A percentile compares a stretch with the other conserved stretches of the same genome.
Conservation (phyloP, 2,888 invertebrate genomes). For the Diaperis boleti region DNA sequence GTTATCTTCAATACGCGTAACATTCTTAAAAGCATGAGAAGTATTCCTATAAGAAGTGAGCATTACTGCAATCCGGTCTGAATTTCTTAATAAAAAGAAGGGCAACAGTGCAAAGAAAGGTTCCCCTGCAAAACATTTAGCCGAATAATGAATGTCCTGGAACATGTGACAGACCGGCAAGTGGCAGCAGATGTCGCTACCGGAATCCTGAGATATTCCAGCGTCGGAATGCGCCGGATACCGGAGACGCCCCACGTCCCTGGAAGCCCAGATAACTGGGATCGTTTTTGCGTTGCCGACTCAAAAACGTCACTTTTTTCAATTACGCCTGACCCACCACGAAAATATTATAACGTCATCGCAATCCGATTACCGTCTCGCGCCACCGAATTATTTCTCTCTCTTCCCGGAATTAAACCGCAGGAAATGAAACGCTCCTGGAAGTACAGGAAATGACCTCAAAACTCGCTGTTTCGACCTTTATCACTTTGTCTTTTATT, state of each 20-base stretch:
- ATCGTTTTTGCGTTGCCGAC: conserved; percentile 23
- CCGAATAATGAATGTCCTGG: conserved; percentile 42
- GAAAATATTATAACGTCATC: conserved; percentile 30
- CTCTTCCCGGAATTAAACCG: conserved; percentile 43
- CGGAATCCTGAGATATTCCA: conserved; percentile 43
- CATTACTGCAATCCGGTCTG: too few relatives aligned
- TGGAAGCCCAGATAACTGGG: conserved; percentile 18
- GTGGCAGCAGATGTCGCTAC: conserved; percentile 43
- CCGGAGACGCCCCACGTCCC: conserved; percentile 19
- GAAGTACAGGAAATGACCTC: conserved; percentile 60
- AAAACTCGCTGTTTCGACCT: conserved; percentile 51
- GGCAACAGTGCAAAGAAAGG: conserved; percentile 9
- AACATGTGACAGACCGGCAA: conserved; percentile 45
- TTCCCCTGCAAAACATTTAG: conserved; percentile 36
- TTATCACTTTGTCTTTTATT: conserved; percentile 31
- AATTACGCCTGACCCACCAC: conserved; percentile 13
- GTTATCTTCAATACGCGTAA: too few relatives aligned
- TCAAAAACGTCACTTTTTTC: conserved; percentile 25
- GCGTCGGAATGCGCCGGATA: conserved; percentile 37
- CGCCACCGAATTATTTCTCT: conserved; percentile 53
- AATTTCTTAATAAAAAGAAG: too few relatives aligned
- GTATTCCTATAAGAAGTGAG: too few relatives aligned
- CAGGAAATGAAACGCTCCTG: conserved; percentile 62
- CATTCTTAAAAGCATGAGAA: too few relatives aligned
- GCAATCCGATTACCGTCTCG: conserved; percentile 35